phyloP scores from a whole-genome alignment of 2,797 vertebrate genomes.

The Falco berigora region DNA sequence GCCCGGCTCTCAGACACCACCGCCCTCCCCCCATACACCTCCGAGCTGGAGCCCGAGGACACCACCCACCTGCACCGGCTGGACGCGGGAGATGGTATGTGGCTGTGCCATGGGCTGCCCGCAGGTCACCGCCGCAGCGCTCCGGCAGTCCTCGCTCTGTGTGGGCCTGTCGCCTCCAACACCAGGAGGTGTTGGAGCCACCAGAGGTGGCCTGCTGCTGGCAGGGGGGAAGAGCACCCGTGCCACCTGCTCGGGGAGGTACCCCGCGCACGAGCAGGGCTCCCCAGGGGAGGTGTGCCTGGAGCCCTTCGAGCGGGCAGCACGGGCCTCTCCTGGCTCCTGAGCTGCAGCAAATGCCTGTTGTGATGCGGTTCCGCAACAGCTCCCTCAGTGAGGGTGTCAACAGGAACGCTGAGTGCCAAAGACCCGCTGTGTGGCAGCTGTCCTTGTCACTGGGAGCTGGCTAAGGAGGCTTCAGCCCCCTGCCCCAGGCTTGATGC shows the following conservation, averaged over 20 bases:
- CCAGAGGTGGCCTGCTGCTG: neutral
- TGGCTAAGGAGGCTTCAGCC: neutral
- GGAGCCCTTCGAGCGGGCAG: neutral
- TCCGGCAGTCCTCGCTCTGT: accelerated
- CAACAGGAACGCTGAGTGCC: neutral
- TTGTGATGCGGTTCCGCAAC: neutral
- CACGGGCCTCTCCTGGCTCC: neutral
- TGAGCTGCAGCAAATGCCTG: neutral
- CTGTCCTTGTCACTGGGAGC: neutral
- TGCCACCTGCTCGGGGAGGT: neutral
- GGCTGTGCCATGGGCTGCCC: accelerated
- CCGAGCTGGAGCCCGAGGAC: conserved; percentile 76
- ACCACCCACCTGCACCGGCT: conserved; percentile 71
- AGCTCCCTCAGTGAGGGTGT: accelerated
- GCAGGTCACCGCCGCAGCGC: accelerated
- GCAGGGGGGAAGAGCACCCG: too few relatives aligned
- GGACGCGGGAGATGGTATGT: conserved; percentile 77
- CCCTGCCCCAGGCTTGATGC: neutral
- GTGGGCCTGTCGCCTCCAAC: neutral
- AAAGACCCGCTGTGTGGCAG: accelerated
- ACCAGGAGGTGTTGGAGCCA: neutral
- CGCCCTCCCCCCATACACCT: conserved; percentile 54
- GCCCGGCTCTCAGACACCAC: conserved; percentile 41
- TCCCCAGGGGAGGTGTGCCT: accelerated
- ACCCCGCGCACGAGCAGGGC: too few relatives aligned